phyloP scores from a whole-genome alignment of 2,888 invertebrate species.

The Anticlea derivata region DNA sequence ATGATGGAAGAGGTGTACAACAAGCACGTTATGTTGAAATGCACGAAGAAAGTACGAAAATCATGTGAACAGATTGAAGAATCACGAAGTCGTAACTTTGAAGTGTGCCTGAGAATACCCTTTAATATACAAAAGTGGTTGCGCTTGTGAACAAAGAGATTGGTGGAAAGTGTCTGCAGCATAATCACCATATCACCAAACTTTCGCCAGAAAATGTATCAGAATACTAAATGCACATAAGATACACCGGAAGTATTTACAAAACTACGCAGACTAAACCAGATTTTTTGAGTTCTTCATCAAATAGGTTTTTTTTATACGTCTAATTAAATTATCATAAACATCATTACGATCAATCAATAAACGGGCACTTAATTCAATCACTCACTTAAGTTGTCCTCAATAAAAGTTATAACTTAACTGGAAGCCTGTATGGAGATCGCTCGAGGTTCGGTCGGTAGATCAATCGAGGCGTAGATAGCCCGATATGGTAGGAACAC shows the following conservation, averaged over 20 bases:
- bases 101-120: conserved; percentile 10
- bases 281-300: too few relatives aligned
- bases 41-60: conserved; percentile 29
- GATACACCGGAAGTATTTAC: too few relatives aligned
- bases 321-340: conserved; percentile 43
- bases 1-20: conserved; percentile 65
- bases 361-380: conserved; percentile 20
- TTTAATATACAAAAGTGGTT: conserved; percentile 17
- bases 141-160: conserved; percentile 9
- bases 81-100: conserved; percentile 31
- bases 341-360: conserved; percentile 31
- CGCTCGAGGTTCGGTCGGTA: conserved; percentile 16
- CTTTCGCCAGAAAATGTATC: too few relatives aligned
- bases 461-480: conserved; percentile 26
- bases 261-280: too few relatives aligned
- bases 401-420: conserved; percentile 28
- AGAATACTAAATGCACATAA: too few relatives aligned
- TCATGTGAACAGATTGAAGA: conserved; percentile 28
- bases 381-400: conserved; percentile 28
- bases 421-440: conserved; percentile 23
- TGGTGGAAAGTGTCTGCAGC: not conserved
- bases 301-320: not conserved
- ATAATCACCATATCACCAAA: too few relatives aligned
- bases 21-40: conserved; percentile 49
- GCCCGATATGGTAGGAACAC: conserved; percentile 28